Percentiles rank a stretch among this genome's conserved stretches.
phyloP scores from a whole-genome alignment of 2,888 invertebrate species.

The Sycophila texana region DNA sequence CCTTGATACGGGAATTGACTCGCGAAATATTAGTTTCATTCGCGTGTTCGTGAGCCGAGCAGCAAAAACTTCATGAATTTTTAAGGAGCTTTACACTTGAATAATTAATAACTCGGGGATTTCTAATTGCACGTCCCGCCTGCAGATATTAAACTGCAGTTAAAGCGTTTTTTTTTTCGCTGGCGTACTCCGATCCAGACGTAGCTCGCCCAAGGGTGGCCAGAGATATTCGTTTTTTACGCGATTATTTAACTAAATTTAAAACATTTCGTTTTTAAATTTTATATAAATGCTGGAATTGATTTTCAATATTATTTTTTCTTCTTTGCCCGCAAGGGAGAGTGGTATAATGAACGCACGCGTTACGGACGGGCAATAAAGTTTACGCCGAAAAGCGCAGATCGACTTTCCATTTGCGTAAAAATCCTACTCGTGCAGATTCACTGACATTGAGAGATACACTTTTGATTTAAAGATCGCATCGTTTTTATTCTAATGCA shows the following conservation, averaged over 20 bases:
- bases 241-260: background rate
- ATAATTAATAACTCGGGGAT: slow-evolving; percentile 15
- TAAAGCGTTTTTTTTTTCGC: background rate
- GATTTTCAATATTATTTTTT: slow-evolving; percentile 3
- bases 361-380: slow-evolving; percentile 2
- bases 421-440: background rate
- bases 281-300: background rate
- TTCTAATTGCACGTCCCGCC: slow-evolving; percentile 34
- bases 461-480: background rate
- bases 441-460: background rate
- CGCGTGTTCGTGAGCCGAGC: background rate
- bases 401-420: slow-evolving; percentile 4
- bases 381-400: background rate
- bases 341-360: background rate
- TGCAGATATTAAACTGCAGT: background rate
- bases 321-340: background rate
- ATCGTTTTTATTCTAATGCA: no score
- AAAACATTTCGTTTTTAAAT: background rate
- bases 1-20: slow-evolving; percentile 40
- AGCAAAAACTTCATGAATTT: slow-evolving; percentile 36
- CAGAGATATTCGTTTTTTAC: background rate
- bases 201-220: no score
- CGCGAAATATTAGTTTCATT: slow-evolving; percentile 48
- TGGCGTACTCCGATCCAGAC: background rate
- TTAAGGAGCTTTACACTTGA: slow-evolving; percentile 20